Conservation (phyloP, 2,888 invertebrate genomes). For the Drosophila multiciliata region DNA sequence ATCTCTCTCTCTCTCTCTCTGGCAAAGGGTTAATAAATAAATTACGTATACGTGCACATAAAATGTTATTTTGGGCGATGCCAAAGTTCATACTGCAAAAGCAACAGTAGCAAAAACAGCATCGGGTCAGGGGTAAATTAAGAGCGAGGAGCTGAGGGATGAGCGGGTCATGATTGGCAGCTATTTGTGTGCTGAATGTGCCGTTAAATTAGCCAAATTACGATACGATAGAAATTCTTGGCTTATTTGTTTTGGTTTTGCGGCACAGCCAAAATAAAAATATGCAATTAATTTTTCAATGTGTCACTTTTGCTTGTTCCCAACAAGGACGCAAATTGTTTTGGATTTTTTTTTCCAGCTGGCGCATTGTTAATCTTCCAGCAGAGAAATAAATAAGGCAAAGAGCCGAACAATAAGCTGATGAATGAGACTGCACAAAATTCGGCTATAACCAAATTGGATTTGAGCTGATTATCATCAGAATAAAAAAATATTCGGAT, state of each 20-base stretch:
- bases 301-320: constrained; percentile 24
- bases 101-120: constrained; percentile 9
- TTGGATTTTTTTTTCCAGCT: neutral
- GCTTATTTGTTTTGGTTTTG: constrained; percentile 39
- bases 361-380: constrained; percentile 33
- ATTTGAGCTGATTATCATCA: neutral
- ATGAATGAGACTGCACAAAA: neutral
- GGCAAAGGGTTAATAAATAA: constrained; percentile 73
- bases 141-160: constrained; percentile 16
- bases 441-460: neutral
- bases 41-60: constrained; percentile 81
- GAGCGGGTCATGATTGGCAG: constrained; percentile 63
- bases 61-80: constrained; percentile 67
- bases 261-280: constrained; percentile 2
- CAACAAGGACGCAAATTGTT: constrained; percentile 2
- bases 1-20: neutral
- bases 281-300: constrained; percentile 47
- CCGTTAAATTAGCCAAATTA: constrained; percentile 77
- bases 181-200: constrained; percentile 71
- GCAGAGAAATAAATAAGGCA: constrained; percentile 8
- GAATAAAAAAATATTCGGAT: neutral
- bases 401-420: neutral
- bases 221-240: constrained; percentile 41
- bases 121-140: constrained; percentile 52
- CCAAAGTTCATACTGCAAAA: constrained; percentile 67